Evolutionary conservation across 2,113 vertebrate genomes (phyloP).

Genomic region (Toxotes chatareus): DNA sequence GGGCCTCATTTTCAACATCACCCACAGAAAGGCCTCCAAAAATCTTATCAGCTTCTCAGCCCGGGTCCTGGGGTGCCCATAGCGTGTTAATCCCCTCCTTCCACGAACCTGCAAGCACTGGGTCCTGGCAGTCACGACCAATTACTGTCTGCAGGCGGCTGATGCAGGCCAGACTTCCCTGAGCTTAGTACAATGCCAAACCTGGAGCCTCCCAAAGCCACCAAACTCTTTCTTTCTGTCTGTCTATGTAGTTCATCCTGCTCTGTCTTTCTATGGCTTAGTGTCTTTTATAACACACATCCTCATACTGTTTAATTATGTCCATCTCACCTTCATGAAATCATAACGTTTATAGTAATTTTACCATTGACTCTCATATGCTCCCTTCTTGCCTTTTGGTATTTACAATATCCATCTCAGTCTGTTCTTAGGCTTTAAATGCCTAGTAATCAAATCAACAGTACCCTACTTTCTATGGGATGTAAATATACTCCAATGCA

Average conservation of each 20-base stretch:
- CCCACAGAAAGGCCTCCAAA: slow-evolving; percentile 56
- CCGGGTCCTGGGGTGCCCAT: slow-evolving; percentile 46
- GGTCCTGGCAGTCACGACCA: slow-evolving; percentile 70
- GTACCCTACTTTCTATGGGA: not conserved
- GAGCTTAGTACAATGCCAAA: slow-evolving; percentile 58
- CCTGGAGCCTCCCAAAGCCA: slow-evolving; percentile 60
- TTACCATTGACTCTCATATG: too few relatives aligned
- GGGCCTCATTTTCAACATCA: slow-evolving; percentile 56
- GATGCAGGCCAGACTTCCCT: slow-evolving; percentile 73
- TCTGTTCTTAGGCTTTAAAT: not conserved
- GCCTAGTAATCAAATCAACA: not conserved
- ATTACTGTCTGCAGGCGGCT: slow-evolving; percentile 66
- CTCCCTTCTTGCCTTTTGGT: not conserved
- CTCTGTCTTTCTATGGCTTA: not conserved
- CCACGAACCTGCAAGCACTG: slow-evolving; percentile 56
- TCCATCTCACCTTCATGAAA: too few relatives aligned
- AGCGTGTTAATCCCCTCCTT: slow-evolving; percentile 75
- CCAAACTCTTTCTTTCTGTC: slow-evolving; percentile 36
- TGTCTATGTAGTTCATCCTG: not conserved
- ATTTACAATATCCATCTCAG: not conserved
- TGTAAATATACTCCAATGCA: not conserved
- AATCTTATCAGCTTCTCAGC: slow-evolving; percentile 76
- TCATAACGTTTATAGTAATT: too few relatives aligned
- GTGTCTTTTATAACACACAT: not conserved
- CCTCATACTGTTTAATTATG: not conserved